Evolutionary conservation across 1,140 invertebrate species (phyloP).

Genomic region (Spodoptera frugiperda): DNA sequence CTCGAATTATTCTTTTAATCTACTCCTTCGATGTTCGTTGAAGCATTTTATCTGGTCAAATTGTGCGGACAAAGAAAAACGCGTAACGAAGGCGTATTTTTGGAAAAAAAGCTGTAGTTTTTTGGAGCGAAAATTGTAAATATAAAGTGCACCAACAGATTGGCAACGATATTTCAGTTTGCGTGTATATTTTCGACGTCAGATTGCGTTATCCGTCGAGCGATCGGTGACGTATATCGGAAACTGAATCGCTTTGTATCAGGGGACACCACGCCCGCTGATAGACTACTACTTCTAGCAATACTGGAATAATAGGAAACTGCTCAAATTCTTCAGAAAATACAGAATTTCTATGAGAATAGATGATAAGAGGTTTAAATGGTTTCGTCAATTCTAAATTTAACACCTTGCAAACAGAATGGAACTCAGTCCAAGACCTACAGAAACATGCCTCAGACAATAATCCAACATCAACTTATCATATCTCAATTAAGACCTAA

Average conservation of each 20-base stretch:
- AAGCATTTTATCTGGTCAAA: conserved; percentile 10
- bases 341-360: too few species aligned
- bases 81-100: neutral
- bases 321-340: too few species aligned
- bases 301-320: too few species aligned
- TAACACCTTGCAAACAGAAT: too few species aligned
- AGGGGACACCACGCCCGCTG: neutral
- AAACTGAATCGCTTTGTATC: conserved; percentile 2
- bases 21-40: neutral
- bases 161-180: conserved; percentile 16
- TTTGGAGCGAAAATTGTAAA: neutral
- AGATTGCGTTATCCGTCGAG: neutral
- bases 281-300: too few species aligned
- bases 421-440: too few species aligned
- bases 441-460: too few species aligned
- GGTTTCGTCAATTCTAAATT: too few species aligned
- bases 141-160: neutral
- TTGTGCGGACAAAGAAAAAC: neutral
- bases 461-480: too few species aligned
- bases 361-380: too few species aligned
- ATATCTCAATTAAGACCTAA: too few species aligned
- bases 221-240: conserved; percentile 5
- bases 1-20: conserved; percentile 24
- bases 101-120: neutral
- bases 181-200: conserved; percentile 19